A percentile compares a stretch with the other conserved stretches of the same genome.
phyloP scores from a whole-genome alignment of 1,140 invertebrate genomes.

The Lepeophtheirus salmonis region DNA sequence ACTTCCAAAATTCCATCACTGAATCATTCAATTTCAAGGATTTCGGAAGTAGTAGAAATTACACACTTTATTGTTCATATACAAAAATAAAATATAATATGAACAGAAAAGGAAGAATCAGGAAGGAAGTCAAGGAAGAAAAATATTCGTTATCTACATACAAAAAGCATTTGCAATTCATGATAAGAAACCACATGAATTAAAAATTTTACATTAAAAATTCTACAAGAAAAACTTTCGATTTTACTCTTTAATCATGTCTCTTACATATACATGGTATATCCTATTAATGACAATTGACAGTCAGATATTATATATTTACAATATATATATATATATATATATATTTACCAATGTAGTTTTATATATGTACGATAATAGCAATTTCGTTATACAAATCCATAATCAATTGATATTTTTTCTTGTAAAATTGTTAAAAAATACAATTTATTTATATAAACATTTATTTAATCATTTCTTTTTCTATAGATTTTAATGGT shows the following conservation, averaged over 20 bases:
- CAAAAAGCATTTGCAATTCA: too few species aligned
- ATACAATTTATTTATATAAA: background rate
- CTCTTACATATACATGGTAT: too few species aligned
- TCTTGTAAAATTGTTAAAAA: background rate
- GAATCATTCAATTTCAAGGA: background rate
- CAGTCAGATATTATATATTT: too few species aligned
- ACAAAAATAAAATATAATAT: slow-evolving; percentile 1
- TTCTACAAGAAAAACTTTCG: background rate
- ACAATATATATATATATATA: too few species aligned
- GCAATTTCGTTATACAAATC: background rate
- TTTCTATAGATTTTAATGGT: background rate
- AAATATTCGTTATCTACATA: too few species aligned
- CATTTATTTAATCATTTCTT: background rate
- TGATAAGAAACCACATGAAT: background rate
- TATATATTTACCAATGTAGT: too few species aligned
- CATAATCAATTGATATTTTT: too few species aligned
- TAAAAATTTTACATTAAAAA: background rate
- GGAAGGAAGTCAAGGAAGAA: too few species aligned
- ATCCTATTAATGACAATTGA: too few species aligned
- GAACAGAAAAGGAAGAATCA: too few species aligned
- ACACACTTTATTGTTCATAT: background rate
- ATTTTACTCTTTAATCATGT: too few species aligned
- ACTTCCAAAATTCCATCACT: background rate
- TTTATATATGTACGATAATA: background rate
- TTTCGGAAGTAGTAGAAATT: background rate